Evolutionary conservation across 2,113 vertebrate genomes (phyloP), one percentile per base, ranked within the genome.

Genomic region (Atlantisia rogersi): DNA sequence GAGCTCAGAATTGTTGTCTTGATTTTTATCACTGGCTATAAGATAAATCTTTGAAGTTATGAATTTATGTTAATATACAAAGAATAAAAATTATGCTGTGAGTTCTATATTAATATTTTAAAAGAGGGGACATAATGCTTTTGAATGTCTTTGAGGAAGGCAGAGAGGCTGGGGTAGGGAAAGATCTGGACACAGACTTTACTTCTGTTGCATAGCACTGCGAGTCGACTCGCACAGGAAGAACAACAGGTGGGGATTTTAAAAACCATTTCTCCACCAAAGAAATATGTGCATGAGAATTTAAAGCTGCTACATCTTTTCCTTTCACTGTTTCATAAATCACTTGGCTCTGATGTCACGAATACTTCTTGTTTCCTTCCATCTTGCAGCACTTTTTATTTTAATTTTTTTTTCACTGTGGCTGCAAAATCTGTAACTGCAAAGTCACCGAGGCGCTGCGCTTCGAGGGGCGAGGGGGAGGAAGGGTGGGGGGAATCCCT

Each of bases 11-110:
- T 81, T 71, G 24, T 42, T 86, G 53, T 79, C 77, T 82, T 84
- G 65, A 81, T 84, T 89, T 94, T 75, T 87, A 90, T 52, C 53
- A 14, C 19, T 50, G 89, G 74, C 65, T 94, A 86, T 92, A 80
- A 92, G 88, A 35, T 22, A 95, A 94, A 94, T 86, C 46, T 87
- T 92, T 90, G 68, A 71, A 88, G 82, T 90, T 87, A 95, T 78
- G 60, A 81, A 76, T 94, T 87, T 81, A 68, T 75, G 46, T 55
- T 87, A 91, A 92, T 83, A 94, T 39, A 81, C 29, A 46, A 94
- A 65, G 40, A 96, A 71, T 68, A 73, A 85, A 81, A 90, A 42
- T 9, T 4, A 35, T 21, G 48, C 0, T 0, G 22, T 69, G 71
- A 32, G 28, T 75, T 67, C 35, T 24, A 3, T 25, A 60, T 31